Percentiles rank a stretch among this genome's conserved stretches.
phyloP scores from a whole-genome alignment of 1,140 invertebrate species.

The Telenomus remus region DNA sequence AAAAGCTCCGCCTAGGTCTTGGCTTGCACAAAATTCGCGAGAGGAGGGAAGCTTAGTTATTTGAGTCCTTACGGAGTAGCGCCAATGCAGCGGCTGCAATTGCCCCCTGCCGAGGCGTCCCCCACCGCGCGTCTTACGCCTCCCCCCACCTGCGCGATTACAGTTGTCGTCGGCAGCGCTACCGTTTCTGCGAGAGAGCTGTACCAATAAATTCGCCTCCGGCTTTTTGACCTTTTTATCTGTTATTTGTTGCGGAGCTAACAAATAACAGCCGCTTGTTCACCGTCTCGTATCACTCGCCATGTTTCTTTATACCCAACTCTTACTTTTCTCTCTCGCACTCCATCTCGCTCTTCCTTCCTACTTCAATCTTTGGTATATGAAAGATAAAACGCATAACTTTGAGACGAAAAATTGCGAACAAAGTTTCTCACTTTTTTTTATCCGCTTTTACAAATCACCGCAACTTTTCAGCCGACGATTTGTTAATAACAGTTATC shows the following conservation, averaged over 20 bases:
- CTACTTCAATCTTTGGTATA: no score
- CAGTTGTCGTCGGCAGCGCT: conserved; percentile 30
- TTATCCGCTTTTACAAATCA: no score
- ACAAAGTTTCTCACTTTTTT: conserved; percentile 13
- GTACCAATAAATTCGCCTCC: conserved; percentile 42
- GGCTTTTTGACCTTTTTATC: conserved; percentile 39
- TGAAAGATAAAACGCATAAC: no score
- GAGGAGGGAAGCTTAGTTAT: conserved; percentile 63
- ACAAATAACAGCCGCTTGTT: conserved; percentile 41
- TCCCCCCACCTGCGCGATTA: conserved; percentile 48
- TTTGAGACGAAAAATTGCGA: neutral
- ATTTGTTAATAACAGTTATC: no score
- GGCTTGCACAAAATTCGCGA: conserved; percentile 34
- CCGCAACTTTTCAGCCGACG: no score
- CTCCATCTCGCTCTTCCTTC: no score
- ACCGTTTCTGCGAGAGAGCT: conserved; percentile 12
- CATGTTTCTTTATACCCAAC: conserved; percentile 1
- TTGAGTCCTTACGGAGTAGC: conserved; percentile 61
- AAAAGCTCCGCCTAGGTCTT: conserved; percentile 66
- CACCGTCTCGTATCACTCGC: conserved; percentile 31
- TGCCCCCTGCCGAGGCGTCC: conserved; percentile 28
- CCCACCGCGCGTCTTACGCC: conserved; percentile 23
- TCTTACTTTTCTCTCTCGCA: no score
- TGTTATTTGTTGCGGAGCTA: conserved; percentile 33
- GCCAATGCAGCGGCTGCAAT: conserved; percentile 65